Percentiles rank a stretch among this genome's conserved stretches.
Evolutionary conservation across 1,140 invertebrate species (phyloP).

Genomic region (Stenopsyche tienmushanensis): DNA sequence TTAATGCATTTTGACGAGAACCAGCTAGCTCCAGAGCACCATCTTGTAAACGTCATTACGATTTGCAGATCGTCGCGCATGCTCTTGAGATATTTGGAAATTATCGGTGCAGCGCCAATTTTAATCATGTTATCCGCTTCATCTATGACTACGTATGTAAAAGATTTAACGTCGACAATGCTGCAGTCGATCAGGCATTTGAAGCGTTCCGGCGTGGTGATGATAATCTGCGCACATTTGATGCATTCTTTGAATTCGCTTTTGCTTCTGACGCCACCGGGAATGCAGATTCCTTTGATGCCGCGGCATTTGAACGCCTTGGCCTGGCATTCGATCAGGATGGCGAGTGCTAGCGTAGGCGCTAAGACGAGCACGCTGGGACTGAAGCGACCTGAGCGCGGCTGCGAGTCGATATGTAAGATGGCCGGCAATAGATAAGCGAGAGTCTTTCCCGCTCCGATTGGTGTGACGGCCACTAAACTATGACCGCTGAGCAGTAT

Average conservation of each 20-base stretch:
- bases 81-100: constrained; percentile 75
- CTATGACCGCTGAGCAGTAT: constrained; percentile 81
- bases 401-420: constrained; percentile 84
- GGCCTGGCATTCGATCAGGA: constrained; percentile 88
- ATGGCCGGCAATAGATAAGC: constrained; percentile 90
- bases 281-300: constrained; percentile 84
- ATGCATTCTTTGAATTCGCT: constrained; percentile 72
- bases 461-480: constrained; percentile 92
- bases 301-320: constrained; percentile 81
- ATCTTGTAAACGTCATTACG: constrained; percentile 87
- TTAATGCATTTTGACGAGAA: constrained; percentile 83
- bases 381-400: constrained; percentile 67
- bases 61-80: constrained; percentile 79
- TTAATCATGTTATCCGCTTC: constrained; percentile 88
- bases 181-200: constrained; percentile 74
- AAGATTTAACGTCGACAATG: constrained; percentile 68
- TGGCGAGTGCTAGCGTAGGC: constrained; percentile 86
- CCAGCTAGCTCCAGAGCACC: constrained; percentile 79
- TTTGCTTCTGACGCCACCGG: constrained; percentile 78
- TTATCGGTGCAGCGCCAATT: constrained; percentile 87
- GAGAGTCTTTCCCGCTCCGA: constrained; percentile 87
- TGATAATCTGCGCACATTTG: constrained; percentile 82
- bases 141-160: constrained; percentile 90
- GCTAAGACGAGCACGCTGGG: constrained; percentile 85
- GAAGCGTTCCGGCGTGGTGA: constrained; percentile 85